phyloP scores from a whole-genome alignment of 2,797 vertebrate species.

The Notamacropus eugenii region DNA sequence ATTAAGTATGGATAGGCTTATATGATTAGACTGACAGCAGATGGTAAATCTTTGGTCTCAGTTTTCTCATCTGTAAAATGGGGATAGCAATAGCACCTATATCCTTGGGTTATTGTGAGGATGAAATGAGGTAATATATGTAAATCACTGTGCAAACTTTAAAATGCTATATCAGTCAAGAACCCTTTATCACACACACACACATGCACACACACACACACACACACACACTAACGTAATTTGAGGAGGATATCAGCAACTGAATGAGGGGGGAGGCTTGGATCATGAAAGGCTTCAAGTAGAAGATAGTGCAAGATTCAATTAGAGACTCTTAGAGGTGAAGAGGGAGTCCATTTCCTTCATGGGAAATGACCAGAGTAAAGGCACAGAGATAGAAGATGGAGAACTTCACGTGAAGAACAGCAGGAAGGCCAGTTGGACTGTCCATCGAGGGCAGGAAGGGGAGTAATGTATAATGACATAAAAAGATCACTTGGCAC shows the following conservation, averaged over 20 bases:
- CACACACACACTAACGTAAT: not conserved
- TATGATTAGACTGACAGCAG: not conserved
- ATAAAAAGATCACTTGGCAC: not conserved
- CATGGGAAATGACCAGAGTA: not conserved
- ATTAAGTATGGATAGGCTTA: not conserved
- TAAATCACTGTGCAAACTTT: not conserved
- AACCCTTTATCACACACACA: not conserved
- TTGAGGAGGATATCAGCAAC: not conserved
- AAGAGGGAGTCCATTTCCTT: not conserved
- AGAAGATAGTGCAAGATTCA: not conserved
- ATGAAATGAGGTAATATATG: not conserved
- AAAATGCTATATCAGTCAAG: not conserved
- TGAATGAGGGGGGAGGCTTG: not conserved
- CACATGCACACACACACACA: no score
- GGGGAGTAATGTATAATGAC: not conserved
- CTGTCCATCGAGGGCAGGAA: not conserved
- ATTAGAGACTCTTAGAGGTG: not conserved
- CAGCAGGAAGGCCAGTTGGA: not conserved
- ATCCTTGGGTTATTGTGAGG: not conserved
- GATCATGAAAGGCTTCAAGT: not conserved
- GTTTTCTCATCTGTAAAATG: not conserved
- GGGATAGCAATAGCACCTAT: not conserved
- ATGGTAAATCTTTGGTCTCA: not conserved
- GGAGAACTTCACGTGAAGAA: not conserved
- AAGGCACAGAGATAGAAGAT: not conserved